Conservation (phyloP, 2,797 vertebrate species). For the Glossophaga mutica region DNA sequence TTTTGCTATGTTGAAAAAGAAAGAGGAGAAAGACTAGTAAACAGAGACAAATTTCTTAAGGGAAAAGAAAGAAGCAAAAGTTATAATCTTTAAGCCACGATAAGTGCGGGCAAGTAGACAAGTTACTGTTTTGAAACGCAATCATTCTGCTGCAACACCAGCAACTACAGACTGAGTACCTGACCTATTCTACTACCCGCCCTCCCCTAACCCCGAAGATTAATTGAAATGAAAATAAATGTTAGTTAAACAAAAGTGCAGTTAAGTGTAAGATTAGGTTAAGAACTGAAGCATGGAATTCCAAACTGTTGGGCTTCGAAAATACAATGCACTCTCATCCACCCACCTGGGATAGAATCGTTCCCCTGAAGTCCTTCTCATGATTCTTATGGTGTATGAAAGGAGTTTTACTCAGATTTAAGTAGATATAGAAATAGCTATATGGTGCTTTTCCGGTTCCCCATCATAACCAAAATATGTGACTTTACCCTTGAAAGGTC, state of each 20-base stretch:
- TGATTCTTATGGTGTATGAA: background rate
- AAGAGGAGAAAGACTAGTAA: background rate
- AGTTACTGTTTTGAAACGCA: background rate
- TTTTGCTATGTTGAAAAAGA: background rate
- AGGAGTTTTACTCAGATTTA: background rate
- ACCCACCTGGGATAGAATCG: background rate
- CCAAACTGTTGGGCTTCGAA: background rate
- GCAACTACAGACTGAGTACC: background rate
- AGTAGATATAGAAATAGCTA: background rate
- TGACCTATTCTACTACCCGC: background rate
- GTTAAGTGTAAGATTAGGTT: background rate
- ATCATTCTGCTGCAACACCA: background rate
- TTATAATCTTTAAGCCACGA: background rate
- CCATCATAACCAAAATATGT: background rate
- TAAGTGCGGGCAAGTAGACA: background rate
- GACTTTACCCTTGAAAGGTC: background rate
- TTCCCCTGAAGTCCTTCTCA: background rate
- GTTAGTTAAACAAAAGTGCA: background rate
- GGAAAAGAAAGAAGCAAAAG: background rate
- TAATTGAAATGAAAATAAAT: slow-evolving; percentile 7
- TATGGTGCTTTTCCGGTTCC: background rate
- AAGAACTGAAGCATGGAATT: background rate
- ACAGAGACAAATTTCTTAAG: background rate
- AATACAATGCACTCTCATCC: background rate
- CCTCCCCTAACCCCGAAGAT: background rate